These are phyloP conservation scores for Stenopsyche tienmushanensis DNA, from an alignment of 1,140 invertebrate genomes.

Conservation along the genomic window DNA sequence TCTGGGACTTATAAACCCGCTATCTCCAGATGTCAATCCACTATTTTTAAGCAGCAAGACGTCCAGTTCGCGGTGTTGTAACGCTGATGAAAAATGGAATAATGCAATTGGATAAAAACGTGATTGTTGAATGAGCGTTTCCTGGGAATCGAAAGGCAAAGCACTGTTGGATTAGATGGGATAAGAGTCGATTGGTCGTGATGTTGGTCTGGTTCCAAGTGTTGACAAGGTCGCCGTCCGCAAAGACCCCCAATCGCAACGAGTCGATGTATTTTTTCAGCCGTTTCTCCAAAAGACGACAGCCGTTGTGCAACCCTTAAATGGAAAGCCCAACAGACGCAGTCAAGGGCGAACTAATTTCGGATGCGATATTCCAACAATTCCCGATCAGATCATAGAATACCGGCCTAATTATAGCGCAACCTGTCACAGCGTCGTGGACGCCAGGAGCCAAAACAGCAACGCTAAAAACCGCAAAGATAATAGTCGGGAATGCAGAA, in stretches of 20 bases:
- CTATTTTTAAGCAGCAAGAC: too few relatives aligned
- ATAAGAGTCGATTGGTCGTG: neutral
- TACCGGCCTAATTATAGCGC: neutral
- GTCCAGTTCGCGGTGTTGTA: too few relatives aligned
- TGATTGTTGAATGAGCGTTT: too few relatives aligned
- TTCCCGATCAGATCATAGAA: neutral
- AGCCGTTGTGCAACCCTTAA: neutral
- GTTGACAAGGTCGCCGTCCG: constrained; percentile 31
- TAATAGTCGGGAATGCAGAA: too few relatives aligned
- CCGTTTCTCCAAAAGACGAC: neutral
- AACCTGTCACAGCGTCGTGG: neutral
- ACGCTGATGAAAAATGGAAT: too few relatives aligned
- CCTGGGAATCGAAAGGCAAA: neutral
- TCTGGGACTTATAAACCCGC: neutral
- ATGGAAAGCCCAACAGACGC: too few relatives aligned
- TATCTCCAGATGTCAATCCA: neutral
- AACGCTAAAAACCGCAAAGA: too few relatives aligned
- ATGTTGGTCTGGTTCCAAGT: constrained; percentile 36
- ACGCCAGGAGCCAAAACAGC: neutral
- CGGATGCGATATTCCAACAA: too few relatives aligned
- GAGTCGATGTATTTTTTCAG: neutral
- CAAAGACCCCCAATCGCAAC: neutral
- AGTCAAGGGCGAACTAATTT: too few relatives aligned
- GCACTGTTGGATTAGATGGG: neutral
- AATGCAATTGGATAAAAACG: too few relatives aligned